Conservation (phyloP, 2,797 vertebrate species). For the Oryzias sinensis region DNA sequence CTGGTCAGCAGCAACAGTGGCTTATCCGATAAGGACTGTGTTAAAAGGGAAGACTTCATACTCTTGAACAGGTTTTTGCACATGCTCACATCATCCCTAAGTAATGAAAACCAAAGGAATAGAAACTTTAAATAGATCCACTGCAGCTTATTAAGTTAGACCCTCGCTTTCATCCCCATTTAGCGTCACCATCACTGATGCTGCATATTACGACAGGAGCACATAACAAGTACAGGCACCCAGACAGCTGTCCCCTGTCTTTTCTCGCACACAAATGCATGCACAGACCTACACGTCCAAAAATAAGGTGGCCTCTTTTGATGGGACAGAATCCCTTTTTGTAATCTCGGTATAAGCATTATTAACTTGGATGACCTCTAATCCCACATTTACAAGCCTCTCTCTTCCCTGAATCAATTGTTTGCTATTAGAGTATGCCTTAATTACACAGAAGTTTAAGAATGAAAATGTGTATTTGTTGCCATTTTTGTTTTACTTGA, state of each 20-base stretch:
- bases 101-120: slow-evolving; percentile 50
- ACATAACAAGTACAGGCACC: slow-evolving; percentile 21
- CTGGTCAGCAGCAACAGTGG: slow-evolving; percentile 44
- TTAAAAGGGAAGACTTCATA: slow-evolving; percentile 46
- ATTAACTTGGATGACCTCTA: slow-evolving; percentile 33
- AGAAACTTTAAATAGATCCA: slow-evolving; percentile 8
- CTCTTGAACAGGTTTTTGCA: slow-evolving; percentile 12
- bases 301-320: slow-evolving; percentile 23
- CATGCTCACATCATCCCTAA: slow-evolving; percentile 14
- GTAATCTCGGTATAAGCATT: slow-evolving; percentile 25
- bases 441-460: slow-evolving; percentile 66
- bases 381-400: slow-evolving; percentile 32
- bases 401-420: slow-evolving; percentile 41
- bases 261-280: slow-evolving; percentile 18
- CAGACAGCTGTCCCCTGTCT: slow-evolving; percentile 9
- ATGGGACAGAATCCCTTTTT: slow-evolving; percentile 29
- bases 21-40: slow-evolving; percentile 51
- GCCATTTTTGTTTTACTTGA: slow-evolving; percentile 52
- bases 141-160: slow-evolving; percentile 10
- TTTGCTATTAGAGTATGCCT: slow-evolving; percentile 74
- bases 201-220: slow-evolving; percentile 13
- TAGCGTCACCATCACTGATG: not conserved
- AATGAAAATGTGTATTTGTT: slow-evolving; percentile 52
- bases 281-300: slow-evolving; percentile 33
- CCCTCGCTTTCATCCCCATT: not conserved